Conservation (phyloP, 2,888 invertebrate species). For the Pachliopta kotzebuea region DNA sequence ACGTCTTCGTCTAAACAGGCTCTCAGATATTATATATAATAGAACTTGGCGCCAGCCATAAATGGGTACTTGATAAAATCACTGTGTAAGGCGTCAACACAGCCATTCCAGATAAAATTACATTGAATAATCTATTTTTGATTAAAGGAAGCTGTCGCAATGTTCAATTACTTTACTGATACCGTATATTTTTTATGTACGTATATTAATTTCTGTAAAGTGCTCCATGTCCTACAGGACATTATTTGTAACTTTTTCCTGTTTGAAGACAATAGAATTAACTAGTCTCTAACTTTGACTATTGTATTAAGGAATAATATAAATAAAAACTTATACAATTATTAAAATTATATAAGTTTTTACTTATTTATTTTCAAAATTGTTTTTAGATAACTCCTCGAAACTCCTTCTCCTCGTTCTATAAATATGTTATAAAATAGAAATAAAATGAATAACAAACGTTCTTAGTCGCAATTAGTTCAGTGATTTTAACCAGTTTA, state of each 20-base stretch:
- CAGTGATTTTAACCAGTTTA: too few relatives aligned
- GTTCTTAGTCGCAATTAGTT: too few relatives aligned
- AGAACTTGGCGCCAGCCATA: constrained; percentile 66
- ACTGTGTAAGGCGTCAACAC: constrained; percentile 56
- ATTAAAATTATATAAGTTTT: too few relatives aligned
- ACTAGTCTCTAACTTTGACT: not conserved
- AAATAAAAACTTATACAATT: too few relatives aligned
- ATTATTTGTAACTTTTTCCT: not conserved
- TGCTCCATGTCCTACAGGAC: too few relatives aligned
- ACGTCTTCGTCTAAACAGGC: constrained; percentile 55
- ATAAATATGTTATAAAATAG: too few relatives aligned
- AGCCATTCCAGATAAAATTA: constrained; percentile 53
- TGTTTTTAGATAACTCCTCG: too few relatives aligned
- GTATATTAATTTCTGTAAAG: not conserved
- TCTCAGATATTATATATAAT: constrained; percentile 50
- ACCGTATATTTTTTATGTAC: constrained; percentile 2
- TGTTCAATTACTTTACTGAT: constrained; percentile 21
- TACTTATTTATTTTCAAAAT: too few relatives aligned
- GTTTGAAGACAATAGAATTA: not conserved
- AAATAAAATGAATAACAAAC: too few relatives aligned
- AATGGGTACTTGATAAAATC: constrained; percentile 68
- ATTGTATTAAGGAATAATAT: too few relatives aligned
- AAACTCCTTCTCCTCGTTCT: too few relatives aligned
- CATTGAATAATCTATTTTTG: constrained; percentile 26
- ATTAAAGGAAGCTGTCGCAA: constrained; percentile 25